Percentiles rank a stretch among this genome's conserved stretches.
phyloP scores from a whole-genome alignment of 2,113 vertebrate species.

The Budorcas taxicolor region DNA sequence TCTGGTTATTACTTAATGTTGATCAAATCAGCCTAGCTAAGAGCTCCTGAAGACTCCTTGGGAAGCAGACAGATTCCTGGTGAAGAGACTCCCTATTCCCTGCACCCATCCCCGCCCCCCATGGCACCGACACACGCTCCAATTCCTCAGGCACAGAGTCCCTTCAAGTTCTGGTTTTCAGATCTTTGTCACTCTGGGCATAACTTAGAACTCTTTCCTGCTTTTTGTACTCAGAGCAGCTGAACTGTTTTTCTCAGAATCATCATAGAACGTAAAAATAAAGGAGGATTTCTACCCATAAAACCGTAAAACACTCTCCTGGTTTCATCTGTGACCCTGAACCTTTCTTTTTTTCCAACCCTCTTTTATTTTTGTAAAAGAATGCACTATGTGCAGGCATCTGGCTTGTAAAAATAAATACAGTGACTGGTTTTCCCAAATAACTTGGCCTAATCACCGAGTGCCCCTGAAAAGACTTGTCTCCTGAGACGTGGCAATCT shows the following conservation, averaged over 20 bases:
- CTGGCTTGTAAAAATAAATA: conserved; percentile 68
- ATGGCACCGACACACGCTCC: neutral
- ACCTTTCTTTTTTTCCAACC: neutral
- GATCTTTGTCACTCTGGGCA: neutral
- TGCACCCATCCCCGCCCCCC: neutral
- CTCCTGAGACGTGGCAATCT: conserved; percentile 44
- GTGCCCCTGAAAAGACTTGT: neutral
- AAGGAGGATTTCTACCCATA: conserved; percentile 4
- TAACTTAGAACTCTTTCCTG: neutral
- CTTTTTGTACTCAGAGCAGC: neutral
- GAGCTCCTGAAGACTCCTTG: neutral
- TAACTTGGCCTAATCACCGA: neutral
- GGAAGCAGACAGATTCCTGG: neutral
- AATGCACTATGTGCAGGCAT: conserved; percentile 21
- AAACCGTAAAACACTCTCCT: conserved; percentile 21
- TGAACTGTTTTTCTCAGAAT: neutral
- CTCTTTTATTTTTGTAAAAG: conserved; percentile 51
- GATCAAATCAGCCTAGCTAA: neutral
- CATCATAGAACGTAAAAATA: neutral
- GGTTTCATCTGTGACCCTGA: conserved; percentile 41
- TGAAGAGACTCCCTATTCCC: neutral
- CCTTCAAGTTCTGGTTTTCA: neutral
- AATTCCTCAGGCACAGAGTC: neutral
- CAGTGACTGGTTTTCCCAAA: conserved; percentile 35
- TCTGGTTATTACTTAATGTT: neutral